Base-by-base conservation (phyloP, 1,140 invertebrate species). In the Diorhabda sublineata region DNA sequence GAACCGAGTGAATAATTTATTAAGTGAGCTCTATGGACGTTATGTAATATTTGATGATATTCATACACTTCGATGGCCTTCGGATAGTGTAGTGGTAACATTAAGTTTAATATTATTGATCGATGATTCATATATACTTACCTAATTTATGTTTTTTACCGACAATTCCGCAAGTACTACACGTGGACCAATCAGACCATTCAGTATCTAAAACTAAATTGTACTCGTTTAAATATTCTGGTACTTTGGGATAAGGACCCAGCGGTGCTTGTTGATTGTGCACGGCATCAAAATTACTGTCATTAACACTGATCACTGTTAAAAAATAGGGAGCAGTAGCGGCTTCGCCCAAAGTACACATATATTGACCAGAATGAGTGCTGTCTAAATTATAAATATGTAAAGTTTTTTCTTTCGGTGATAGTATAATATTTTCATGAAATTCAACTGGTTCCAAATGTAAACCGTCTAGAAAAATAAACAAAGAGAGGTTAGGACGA, bases 101-200 rank as follows among this genome's bases (percentile, higher is more conserved):
- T 26, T 26, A 26, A 26, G 26, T 26, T 26, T 26, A 1, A 26
- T 26, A 26, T 26, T 26, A 26, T 26, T 26, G 26, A 26, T 26
- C 26, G 26, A 26, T 26, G 26, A 26, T 26, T 26, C 26, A 26
- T 26, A 26, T 26, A 26, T 26, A 26, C 47, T 8, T 52, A 52
- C 47, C 47, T 62, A 84, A 82, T 65, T 84, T 80, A 45, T 83
- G 75, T 75, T 78, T 80, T 73, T 82, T 83, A 0, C 87, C 87
- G 61, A 86, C 81, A 58, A 75, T 72, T 9, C 81, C 81, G 74
- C 89, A 91, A n/a, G 73, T 78, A 63, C 86, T 89, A 76, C 89
- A 91, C n/a, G 81, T 69, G 8, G 85, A 85, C 89, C 89, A 89
- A 9, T 79, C 67, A 3, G 81, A 81, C 87, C 88, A 90, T 59